Percentiles rank a stretch among this genome's conserved stretches.
phyloP scores from a whole-genome alignment of 2,797 vertebrate species.

The Picus viridis region DNA sequence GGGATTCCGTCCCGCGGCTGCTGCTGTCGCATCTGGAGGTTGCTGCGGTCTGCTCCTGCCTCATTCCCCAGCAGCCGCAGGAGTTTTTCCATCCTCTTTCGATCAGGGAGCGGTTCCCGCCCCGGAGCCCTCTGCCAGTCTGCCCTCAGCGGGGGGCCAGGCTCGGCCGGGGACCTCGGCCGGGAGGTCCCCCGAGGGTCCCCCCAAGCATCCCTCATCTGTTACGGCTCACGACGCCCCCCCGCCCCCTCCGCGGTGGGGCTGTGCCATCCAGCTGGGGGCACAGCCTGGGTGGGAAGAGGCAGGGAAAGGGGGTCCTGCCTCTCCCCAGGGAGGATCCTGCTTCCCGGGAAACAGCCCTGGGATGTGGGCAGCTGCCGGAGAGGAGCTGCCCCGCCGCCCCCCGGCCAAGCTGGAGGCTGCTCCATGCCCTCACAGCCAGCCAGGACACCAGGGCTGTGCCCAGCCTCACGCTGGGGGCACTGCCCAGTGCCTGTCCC shows the following conservation, averaged over 20 bases:
- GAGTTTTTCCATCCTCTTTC: conserved; percentile 44
- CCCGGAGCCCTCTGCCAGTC: not conserved
- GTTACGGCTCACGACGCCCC: accelerated
- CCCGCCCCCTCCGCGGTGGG: too few species aligned
- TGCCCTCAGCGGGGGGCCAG: not conserved
- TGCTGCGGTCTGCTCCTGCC: not conserved
- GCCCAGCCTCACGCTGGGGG: not conserved
- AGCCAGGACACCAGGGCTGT: not conserved
- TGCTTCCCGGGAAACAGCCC: not conserved
- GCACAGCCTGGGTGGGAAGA: not conserved
- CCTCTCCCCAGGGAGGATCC: accelerated
- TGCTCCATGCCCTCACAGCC: accelerated
- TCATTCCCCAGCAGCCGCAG: conserved; percentile 1
- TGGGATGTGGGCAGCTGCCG: accelerated
- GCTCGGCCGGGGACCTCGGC: not conserved
- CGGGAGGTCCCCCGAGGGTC: not conserved
- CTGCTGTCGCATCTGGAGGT: conserved; percentile 24
- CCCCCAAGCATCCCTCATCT: not conserved
- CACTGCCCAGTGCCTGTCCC: not conserved
- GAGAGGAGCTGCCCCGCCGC: not conserved
- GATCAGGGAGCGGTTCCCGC: not conserved
- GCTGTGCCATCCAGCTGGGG: not conserved
- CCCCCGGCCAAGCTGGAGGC: not conserved
- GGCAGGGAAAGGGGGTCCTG: not conserved
- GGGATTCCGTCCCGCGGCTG: not conserved